Evolutionary conservation across 2,888 invertebrate genomes (phyloP).

Genomic region (Cephalotes varians): DNA sequence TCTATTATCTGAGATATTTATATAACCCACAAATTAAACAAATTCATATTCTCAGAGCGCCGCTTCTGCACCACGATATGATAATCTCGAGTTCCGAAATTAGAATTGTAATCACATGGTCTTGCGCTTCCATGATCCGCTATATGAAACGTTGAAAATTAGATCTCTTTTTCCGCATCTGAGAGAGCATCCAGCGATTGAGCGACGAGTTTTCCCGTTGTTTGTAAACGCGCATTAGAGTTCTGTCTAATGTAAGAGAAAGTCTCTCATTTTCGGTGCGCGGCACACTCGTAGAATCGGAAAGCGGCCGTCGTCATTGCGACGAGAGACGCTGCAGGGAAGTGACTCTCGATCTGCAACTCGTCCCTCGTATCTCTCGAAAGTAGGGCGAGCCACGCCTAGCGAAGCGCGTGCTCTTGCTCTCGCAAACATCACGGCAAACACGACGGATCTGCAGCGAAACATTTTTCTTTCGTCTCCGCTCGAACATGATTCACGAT

Average conservation of each 20-base stretch:
- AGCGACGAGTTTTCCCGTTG: conserved; percentile 52
- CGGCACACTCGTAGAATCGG: conserved; percentile 56
- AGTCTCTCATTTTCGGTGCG: conserved; percentile 61
- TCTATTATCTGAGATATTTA: neutral
- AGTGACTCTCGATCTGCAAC: conserved; percentile 70
- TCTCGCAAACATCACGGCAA: conserved; percentile 58
- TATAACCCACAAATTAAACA: conserved; percentile 22
- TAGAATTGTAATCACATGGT: conserved; percentile 24
- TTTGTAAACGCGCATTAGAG: conserved; percentile 55
- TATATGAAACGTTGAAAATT: conserved; percentile 61
- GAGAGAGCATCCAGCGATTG: conserved; percentile 50
- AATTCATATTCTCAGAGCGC: conserved; percentile 3
- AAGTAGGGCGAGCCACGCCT: conserved; percentile 76
- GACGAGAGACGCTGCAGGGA: conserved; percentile 62
- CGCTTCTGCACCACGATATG: neutral
- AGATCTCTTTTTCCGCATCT: conserved; percentile 52
- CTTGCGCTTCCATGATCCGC: neutral
- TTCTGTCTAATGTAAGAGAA: conserved; percentile 64
- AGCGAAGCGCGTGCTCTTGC: conserved; percentile 55
- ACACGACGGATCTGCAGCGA: conserved; percentile 32
- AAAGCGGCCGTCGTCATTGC: conserved; percentile 50
- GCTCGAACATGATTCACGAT: conserved; percentile 28
- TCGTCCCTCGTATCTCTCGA: conserved; percentile 64
- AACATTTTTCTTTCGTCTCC: conserved; percentile 20
- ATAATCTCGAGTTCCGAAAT: conserved; percentile 31